Evolutionary conservation across 2,113 vertebrate species (phyloP), one percentile per base, ranked within the genome.

Genomic region (Nycticryphes semicollaris): DNA sequence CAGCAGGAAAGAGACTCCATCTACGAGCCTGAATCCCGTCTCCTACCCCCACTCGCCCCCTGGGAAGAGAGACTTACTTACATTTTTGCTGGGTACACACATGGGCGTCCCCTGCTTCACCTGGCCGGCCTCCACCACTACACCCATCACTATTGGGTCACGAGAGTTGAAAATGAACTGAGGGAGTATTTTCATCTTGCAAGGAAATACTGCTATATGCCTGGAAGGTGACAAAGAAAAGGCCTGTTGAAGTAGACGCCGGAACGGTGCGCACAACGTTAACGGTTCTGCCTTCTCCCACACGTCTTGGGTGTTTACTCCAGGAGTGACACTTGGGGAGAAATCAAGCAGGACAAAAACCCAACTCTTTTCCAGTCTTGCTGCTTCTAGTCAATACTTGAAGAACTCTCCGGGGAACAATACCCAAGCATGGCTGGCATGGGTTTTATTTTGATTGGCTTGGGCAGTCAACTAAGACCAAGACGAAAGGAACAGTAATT

Each of bases 161-260:
- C 99, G 98, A 94, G 99, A 99, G 98, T 99, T 99, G 90, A 99
- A 99, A 98, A 99, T 99, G 95, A 99, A 99, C 97, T 99, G 99
- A 77, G 99, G 99, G 33, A 99, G 98, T 84, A 99, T 98, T 63
- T 98, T 98, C 75, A 99, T 98, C 98, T 99, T 99, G 96, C 98
- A 99, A 6, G 99, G 99, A 86, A 99, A 99, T 87, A 99, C 99
- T 6, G 99, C 99, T 85, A 99, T 97, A 23, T 99, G 98, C 96
- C 99, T 99, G 96, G 33, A 93, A 94, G 51, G 5, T 15, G 39
- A 87, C 74, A 93, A 31, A 85, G 51, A 57, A 69, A 76, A 74
- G n/a, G 19, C 35, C n/a, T 48, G 72, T 67, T 80, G 48, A 87
- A 84, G 47, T 1, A 57, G 14, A 25, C 1, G 8, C 16, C 3